Base-by-base conservation (phyloP, 2,888 invertebrate species). In the Lumbricus terrestris region DNA sequence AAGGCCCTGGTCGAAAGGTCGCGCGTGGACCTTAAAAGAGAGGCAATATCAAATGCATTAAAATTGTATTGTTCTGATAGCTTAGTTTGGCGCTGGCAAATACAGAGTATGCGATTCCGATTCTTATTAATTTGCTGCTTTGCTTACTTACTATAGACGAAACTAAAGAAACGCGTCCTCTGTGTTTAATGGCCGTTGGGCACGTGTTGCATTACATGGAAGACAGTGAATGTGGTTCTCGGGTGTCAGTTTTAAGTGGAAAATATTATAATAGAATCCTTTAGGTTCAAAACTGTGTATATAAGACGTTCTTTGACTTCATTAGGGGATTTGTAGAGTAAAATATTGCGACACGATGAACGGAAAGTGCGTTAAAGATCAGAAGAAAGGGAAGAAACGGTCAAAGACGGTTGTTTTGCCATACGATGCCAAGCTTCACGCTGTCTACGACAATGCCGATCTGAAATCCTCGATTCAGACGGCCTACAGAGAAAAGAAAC, bases 401-500 rank as follows among this genome's bases (percentile, higher is more conserved):
- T 33, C 4, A 13, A 42, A 40, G 47, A 38, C 40, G 29, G 47
- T 88, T 40, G 42, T 88, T 88, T 29, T 88, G 33, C 88, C 88
- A 4, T 40, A 88, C 88, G 88, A 88, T 18, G 88, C 83, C 1
- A 90, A 90, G 8, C 34, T 90, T 13, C 82, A 90, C 38, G 38
- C n/a, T 34, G 85, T n/a, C 42, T 90, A 42, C 29, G n/a, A 88
- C 42, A 40, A 83, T 38, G 33, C 33, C 35, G 88, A 90, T 6
- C 47, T 83, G 13, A 88, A 33, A 13, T n/a, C 23, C 0, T 33
- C 38, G 23, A 33, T 92, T 88, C 90, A 89, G 29, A 88, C 88
- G 82, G 90, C 90, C 8, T 91, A 91, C 88, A 91, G 42, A 82
- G 89, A 90, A n/a, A 89, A 90, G 69, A 35, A 89, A 37, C 42